phyloP scores from a whole-genome alignment of 2,797 vertebrate species.

The Chrysocyon brachyurus region DNA sequence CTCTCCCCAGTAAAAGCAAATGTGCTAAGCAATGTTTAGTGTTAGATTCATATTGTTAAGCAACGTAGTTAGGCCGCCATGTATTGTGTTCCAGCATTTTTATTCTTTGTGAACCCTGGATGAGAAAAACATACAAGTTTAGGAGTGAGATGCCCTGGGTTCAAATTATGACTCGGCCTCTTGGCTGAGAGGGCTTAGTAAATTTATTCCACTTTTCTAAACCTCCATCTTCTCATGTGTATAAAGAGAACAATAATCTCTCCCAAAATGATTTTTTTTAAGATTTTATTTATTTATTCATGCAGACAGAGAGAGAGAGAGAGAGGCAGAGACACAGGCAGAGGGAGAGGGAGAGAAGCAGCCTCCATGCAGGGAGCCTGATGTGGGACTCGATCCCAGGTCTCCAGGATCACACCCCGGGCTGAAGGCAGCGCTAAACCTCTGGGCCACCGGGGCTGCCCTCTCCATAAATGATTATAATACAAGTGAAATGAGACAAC shows the following conservation, averaged over 20 bases:
- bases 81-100: not conserved
- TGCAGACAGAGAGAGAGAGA: too few species aligned
- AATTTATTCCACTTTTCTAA: not conserved
- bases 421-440: too few species aligned
- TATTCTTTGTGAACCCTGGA: not conserved
- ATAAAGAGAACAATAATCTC: not conserved
- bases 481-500: not conserved
- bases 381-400: too few species aligned
- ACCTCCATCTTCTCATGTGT: slow-evolving; percentile 27
- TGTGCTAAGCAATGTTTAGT: not conserved
- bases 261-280: not conserved
- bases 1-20: slow-evolving; percentile 8
- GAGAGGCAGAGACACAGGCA: too few species aligned
- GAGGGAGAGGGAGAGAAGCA: too few species aligned
- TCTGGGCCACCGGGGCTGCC: too few species aligned
- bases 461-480: not conserved
- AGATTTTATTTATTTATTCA: too few species aligned
- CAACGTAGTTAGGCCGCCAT: not conserved
- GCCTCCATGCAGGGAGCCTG: too few species aligned
- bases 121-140: not conserved
- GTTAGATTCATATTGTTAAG: not conserved
- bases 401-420: too few species aligned
- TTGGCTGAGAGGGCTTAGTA: not conserved
- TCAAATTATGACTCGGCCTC: slow-evolving; percentile 22
- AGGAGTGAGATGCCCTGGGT: not conserved